A percentile compares a stretch with the other conserved stretches of the same genome.
Evolutionary conservation across 2,888 invertebrate species (phyloP).

Genomic region (Plebejus anna): DNA sequence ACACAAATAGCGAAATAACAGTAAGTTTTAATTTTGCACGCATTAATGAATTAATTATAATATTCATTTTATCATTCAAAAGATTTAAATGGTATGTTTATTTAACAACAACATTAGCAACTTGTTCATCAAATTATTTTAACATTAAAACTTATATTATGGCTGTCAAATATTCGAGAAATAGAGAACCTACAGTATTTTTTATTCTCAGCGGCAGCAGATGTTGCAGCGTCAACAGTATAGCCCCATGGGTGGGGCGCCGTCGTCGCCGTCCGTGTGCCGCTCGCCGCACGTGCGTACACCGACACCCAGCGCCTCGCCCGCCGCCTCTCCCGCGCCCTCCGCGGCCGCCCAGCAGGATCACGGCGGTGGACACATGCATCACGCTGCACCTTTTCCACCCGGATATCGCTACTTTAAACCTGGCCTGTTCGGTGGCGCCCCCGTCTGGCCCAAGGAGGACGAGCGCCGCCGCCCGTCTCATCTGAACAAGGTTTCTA

Average conservation of each 20-base stretch:
- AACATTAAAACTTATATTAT: too few species aligned
- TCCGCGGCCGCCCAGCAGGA: conserved; percentile 60
- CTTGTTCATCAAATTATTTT: too few species aligned
- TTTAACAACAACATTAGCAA: too few species aligned
- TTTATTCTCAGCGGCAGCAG: conserved; percentile 60
- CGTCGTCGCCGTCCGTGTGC: conserved; percentile 78
- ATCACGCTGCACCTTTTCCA: conserved; percentile 76
- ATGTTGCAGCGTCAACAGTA: conserved; percentile 74
- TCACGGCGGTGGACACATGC: conserved; percentile 66
- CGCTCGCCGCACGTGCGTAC: conserved; percentile 79
- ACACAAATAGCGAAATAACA: conserved; percentile 64
- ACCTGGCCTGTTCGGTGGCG: conserved; percentile 82
- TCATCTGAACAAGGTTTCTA: conserved; percentile 78
- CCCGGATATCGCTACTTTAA: conserved; percentile 81
- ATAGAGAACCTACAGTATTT: not conserved
- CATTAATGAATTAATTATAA: not conserved
- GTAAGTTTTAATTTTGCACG: conserved; percentile 48
- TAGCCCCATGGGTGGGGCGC: conserved; percentile 76
- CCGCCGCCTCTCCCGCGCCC: conserved; percentile 66
- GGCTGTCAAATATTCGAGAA: too few species aligned
- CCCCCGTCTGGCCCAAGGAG: conserved; percentile 82
- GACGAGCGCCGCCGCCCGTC: conserved; percentile 58
- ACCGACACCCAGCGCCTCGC: conserved; percentile 63
- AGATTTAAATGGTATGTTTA: not conserved
- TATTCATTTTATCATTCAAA: not conserved